Percentiles rank a stretch among this genome's conserved stretches.
phyloP scores from a whole-genome alignment of 2,113 vertebrate species.

The Paramisgurnus dabryanus region DNA sequence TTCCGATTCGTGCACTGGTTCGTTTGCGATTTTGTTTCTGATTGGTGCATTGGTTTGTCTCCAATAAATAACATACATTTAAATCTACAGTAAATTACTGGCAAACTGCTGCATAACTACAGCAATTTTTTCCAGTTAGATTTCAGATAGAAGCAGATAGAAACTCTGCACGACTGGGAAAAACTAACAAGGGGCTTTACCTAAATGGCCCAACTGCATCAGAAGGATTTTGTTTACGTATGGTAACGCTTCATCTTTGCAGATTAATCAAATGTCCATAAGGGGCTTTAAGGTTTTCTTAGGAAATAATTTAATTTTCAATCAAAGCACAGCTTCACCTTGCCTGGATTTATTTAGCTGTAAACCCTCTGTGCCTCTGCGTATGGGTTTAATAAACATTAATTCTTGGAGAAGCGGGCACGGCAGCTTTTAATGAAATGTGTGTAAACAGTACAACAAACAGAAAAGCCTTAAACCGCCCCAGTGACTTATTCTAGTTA shows the following conservation, averaged over 20 bases:
- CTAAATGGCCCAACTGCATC: background rate
- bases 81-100: too few relatives aligned
- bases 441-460: constrained; percentile 19
- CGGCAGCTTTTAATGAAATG: constrained; percentile 32
- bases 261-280: constrained; percentile 18
- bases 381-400: constrained; percentile 37
- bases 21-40: too few relatives aligned
- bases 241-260: background rate
- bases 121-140: too few relatives aligned
- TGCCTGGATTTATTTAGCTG: background rate
- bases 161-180: background rate
- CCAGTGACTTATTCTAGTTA: constrained; percentile 9
- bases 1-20: too few relatives aligned
- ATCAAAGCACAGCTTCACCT: constrained; percentile 20
- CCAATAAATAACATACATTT: too few relatives aligned
- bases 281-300: constrained; percentile 6
- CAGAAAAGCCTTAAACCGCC: constrained; percentile 12
- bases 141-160: too few relatives aligned
- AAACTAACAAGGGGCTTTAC: background rate
- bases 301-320: constrained; percentile 17
- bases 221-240: background rate
- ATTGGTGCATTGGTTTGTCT: too few relatives aligned
- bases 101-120: too few relatives aligned
- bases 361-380: constrained; percentile 16
- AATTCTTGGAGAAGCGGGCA: constrained; percentile 21